Base-by-base conservation (phyloP, 2,888 invertebrate genomes). In the Ferdinandea cuprea region DNA sequence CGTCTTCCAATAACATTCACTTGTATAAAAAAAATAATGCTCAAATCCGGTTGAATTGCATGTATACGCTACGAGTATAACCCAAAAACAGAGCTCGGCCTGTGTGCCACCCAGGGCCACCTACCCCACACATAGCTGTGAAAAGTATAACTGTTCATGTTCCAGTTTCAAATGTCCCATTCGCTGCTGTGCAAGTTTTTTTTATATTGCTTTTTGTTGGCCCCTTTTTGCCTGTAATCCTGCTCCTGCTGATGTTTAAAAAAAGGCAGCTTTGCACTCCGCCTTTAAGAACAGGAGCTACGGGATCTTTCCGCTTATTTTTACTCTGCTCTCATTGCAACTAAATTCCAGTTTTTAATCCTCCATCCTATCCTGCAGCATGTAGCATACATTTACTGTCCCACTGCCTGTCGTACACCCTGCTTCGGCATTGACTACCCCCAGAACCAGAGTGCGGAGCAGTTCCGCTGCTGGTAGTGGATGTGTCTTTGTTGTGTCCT, bases 321-420 rank as follows among this genome's bases (percentile, higher is more conserved):
- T 71, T 58, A 58, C 37, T 77, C 46, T 72, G 40, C 52, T 56
- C 44, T 44, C 78, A 50, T 73, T 83, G 78, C 78, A 77, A 68
- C 78, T 77, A 77, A 77, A 83, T 83, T 83, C 68, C 78, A 68
- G 72, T 77, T 83, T 83, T 83, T 83, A 83, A 83, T 83, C 83
- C 78, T 66, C 37, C 83, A 58, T 78, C 61, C 72, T 78, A 83
- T 72, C 68, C 72, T 83, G 68, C 73, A 83, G 78, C 83, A 58
- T 83, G 40, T 65, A 77, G 77, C 68, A 78, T 50, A 58, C 72
- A 83, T 78, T 83, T 73, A 73, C 83, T 77, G 71, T 61, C 66
- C 68, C 78, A 63, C 37, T 63, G 25, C 15, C 44, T 81, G 76
- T 76, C 58, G 77, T 68, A 76, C 71, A 58, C 63, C 50, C 74